Base-by-base conservation (phyloP, 2,113 vertebrate genomes). In the Hiodon tergisus region DNA sequence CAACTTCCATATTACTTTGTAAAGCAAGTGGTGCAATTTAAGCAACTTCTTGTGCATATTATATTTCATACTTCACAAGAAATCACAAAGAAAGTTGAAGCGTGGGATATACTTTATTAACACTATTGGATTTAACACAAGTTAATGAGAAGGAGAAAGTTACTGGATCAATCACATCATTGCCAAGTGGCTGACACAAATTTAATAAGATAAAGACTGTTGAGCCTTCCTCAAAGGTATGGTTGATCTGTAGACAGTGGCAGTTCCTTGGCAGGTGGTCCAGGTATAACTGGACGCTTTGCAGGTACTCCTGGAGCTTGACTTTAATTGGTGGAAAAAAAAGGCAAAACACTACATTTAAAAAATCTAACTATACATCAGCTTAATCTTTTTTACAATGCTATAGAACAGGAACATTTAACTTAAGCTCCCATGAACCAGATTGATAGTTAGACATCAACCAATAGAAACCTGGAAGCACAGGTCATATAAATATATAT, bases 171-270 rank as follows among this genome's bases (percentile, higher is more conserved):
- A 31, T 31, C 31, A 31, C 31, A 2, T 48, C 8, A 47, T 48
- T 48, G 63, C 16, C 60, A 3, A 51, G 57, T 14, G 57, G 13
- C 54, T 5, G 48, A 58, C 17, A 5, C 4, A 8, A n/a, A 6
- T 67, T 9, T 58, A 46, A 68, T 54, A 14, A 46, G 47, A 54
- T 4, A 17, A 57, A 6, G 3, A 67, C 2, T 10, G 8, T 51
- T 74, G 11, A 10, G 46, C 57, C 2, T 76, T 77, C 72, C 72
- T 95, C 86, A 97, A 82, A 97, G 87, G 67, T 93, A 96, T 0
- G 95, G 95, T 82, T 98, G 85, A n/a, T 98, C 96, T 59, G 81
- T 89, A 4, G 95, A 98, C 46, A 98, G 85, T 3, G 89, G 77
- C 74, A 92, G 93, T 10, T 84, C 89, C 79, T 79, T 87, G 2